These are phyloP conservation scores for Pipistrellus nathusii DNA, from an alignment of 2,797 vertebrate genomes.

Conservation along the genomic window DNA sequence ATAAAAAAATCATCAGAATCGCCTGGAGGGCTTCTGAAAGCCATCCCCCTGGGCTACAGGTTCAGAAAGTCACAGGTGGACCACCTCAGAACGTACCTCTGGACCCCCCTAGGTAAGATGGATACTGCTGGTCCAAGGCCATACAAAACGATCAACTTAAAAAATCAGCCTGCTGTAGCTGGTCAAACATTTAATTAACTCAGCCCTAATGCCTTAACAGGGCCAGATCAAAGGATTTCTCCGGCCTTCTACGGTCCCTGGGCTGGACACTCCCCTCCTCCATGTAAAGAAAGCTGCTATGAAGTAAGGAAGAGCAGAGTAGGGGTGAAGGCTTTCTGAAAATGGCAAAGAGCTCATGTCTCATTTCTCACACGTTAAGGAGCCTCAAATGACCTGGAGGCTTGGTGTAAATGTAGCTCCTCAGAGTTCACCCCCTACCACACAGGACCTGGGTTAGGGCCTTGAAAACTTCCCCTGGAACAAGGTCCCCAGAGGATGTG, in stretches of 20 bases:
- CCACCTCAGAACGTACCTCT: background rate
- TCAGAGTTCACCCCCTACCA: background rate
- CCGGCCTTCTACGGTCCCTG: accelerated
- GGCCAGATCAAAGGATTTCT: no score
- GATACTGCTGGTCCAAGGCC: no score
- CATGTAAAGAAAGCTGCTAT: background rate
- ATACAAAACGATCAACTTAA: no score
- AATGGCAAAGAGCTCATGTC: background rate
- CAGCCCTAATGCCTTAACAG: no score
- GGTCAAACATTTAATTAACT: no score
- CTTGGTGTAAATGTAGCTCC: background rate
- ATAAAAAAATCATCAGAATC: background rate
- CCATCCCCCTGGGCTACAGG: background rate
- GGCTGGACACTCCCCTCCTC: no score
- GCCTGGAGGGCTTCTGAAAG: background rate
- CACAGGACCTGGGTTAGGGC: background rate
- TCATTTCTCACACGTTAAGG: background rate
- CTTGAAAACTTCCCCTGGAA: background rate
- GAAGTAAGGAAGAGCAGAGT: background rate
- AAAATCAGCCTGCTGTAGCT: no score
- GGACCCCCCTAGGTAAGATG: background rate
- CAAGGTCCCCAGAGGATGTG: background rate
- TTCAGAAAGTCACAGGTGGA: background rate
- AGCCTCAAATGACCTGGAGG: background rate
- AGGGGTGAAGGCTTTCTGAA: background rate